These are phyloP conservation scores for Pollimyrus isidori DNA, from an alignment of 2,113 vertebrate genomes.

Conservation along the genomic window DNA sequence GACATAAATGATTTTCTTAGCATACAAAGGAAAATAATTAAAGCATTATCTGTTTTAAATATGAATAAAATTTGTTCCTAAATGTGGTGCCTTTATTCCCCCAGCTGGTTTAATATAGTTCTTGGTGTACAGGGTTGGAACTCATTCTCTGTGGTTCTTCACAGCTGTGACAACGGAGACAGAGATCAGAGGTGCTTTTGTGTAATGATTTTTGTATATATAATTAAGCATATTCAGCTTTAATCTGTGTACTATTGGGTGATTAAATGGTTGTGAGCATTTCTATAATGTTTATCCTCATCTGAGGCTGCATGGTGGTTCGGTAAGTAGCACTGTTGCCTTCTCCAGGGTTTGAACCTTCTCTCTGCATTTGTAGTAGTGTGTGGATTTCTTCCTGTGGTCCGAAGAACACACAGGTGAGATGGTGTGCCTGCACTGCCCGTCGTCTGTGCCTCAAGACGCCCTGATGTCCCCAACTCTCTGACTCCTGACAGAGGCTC, in stretches of 20 bases:
- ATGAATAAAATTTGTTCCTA: constrained; percentile 75
- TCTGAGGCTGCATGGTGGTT: not conserved
- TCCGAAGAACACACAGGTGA: not conserved
- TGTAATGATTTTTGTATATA: not conserved
- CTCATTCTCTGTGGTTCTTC: not conserved
- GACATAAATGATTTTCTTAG: constrained; percentile 73
- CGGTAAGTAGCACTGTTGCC: not conserved
- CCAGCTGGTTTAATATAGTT: not conserved
- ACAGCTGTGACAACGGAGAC: not conserved
- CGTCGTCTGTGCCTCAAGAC: not conserved
- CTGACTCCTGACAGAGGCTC: not conserved
- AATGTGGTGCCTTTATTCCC: constrained; percentile 51
- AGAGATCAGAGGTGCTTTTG: not conserved
- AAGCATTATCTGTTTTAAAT: constrained; percentile 71
- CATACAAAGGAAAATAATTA: constrained; percentile 68
- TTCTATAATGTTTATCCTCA: not conserved
- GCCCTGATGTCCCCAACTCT: not conserved
- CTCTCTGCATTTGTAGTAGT: not conserved
- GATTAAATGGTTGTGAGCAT: not conserved
- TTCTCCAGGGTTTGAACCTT: not conserved
- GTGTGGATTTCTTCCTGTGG: not conserved
- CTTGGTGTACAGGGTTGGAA: not conserved
- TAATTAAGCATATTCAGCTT: not conserved
- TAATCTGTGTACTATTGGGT: not conserved
- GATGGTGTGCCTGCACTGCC: not conserved